These are phyloP conservation scores for Furcifer pardalis DNA, from an alignment of 2,797 vertebrate species.

Conservation along the genomic window DNA sequence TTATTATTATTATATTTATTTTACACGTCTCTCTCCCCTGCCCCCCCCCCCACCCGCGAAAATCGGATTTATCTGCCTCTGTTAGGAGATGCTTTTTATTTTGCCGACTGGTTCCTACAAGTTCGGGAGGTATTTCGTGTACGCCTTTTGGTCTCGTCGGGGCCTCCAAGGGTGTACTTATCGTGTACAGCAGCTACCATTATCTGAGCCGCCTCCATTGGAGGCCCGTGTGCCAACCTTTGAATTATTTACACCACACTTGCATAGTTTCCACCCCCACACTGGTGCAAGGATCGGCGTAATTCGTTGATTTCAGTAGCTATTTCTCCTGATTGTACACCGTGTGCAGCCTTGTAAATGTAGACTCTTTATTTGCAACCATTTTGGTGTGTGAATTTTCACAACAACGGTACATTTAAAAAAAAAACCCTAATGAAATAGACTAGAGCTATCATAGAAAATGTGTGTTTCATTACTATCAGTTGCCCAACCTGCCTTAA, in stretches of 20 bases:
- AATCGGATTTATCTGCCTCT: too few relatives aligned
- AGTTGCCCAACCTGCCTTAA: too few relatives aligned
- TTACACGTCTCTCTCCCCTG: too few relatives aligned
- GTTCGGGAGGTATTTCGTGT: background rate
- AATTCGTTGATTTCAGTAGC: background rate
- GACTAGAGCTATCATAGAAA: background rate
- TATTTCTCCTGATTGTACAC: background rate
- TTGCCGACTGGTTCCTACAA: background rate
- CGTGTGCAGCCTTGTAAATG: background rate
- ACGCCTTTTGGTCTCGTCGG: background rate
- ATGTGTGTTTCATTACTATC: background rate
- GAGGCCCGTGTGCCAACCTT: background rate
- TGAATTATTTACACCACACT: background rate
- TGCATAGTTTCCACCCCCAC: background rate
- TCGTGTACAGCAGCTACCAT: background rate
- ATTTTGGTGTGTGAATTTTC: background rate
- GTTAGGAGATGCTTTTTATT: too few relatives aligned
- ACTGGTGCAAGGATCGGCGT: background rate
- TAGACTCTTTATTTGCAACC: background rate
- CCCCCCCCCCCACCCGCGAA: too few relatives aligned
- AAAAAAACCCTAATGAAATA: background rate
- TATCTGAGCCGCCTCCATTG: too few relatives aligned
- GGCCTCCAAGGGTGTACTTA: background rate
- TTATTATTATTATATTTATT: too few relatives aligned
- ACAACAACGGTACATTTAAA: background rate